Evolutionary conservation across 2,113 vertebrate genomes (phyloP).

Genomic region (Anseranas semipalmata): DNA sequence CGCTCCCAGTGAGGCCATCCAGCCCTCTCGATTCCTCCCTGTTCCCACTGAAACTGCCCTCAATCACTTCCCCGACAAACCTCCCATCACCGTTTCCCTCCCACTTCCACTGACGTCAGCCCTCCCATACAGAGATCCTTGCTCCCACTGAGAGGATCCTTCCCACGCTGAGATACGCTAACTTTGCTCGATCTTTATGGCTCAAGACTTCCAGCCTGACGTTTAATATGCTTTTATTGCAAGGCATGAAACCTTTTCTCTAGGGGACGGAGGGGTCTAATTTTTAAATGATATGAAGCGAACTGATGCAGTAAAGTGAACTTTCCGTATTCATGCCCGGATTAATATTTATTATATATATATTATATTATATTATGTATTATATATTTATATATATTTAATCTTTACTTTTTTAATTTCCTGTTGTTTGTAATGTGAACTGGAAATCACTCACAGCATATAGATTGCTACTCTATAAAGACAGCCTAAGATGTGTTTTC

Average conservation of each 20-base stretch:
- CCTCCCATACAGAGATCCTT: conserved; percentile 15
- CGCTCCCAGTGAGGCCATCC: conserved; percentile 7
- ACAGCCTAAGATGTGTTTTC: not conserved
- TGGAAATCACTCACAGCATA: not conserved
- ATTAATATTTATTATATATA: not conserved
- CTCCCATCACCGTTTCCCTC: conserved; percentile 37
- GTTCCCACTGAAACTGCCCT: conserved; percentile 20
- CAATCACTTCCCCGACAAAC: conserved; percentile 5
- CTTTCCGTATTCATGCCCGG: not conserved
- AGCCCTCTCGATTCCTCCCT: not conserved
- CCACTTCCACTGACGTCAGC: conserved; percentile 60
- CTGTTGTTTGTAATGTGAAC: not conserved
- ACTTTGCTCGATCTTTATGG: not conserved
- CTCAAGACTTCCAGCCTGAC: not conserved
- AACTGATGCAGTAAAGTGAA: not conserved
- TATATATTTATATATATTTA: too few relatives aligned
- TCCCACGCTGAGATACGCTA: conserved; percentile 16
- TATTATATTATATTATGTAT: too few relatives aligned
- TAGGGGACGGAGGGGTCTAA: not conserved
- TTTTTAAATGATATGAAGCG: not conserved
- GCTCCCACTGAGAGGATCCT: conserved; percentile 35
- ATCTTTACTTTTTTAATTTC: too few relatives aligned
- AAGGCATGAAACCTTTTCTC: not conserved
- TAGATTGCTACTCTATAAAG: not conserved
- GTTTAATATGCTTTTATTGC: not conserved